Conservation (phyloP, 2,888 invertebrate species). For the Drosophila monieri region DNA sequence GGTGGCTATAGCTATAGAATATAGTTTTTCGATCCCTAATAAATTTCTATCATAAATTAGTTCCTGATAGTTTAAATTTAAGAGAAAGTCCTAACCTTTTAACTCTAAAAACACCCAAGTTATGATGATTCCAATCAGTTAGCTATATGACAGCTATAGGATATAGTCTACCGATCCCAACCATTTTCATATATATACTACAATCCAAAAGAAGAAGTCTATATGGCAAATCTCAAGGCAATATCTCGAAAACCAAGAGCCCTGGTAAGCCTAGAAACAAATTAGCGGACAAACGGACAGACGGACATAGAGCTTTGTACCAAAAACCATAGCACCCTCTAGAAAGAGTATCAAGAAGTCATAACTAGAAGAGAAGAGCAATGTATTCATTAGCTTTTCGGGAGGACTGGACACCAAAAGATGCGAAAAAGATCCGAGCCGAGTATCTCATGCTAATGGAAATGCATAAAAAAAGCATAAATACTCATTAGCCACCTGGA, state of each 20-base stretch:
- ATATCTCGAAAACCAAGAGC: too few relatives aligned
- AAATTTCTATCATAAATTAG: background rate
- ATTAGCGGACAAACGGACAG: too few relatives aligned
- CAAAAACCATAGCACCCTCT: background rate
- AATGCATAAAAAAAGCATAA: conserved; percentile 76
- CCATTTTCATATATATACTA: background rate
- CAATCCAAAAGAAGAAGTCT: background rate
- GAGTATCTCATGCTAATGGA: conserved; percentile 65
- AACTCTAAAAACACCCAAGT: too few relatives aligned
- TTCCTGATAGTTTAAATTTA: too few relatives aligned
- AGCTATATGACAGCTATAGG: background rate
- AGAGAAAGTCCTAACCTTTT: too few relatives aligned
- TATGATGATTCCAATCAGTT: too few relatives aligned
- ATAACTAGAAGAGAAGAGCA: conserved; percentile 41
- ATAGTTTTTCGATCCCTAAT: background rate
- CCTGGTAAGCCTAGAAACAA: too few relatives aligned
- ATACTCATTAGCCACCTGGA: conserved; percentile 62
- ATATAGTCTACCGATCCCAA: background rate
- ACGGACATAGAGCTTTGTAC: too few relatives aligned
- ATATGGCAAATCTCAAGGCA: background rate
- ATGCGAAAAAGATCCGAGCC: conserved; percentile 37
- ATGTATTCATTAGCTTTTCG: conserved; percentile 57
- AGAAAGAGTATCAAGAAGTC: background rate
- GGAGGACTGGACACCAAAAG: conserved; percentile 6
- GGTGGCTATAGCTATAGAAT: background rate